A percentile compares a stretch with the other conserved stretches of the same genome.
phyloP scores from a whole-genome alignment of 2,888 invertebrate species.

The Synergus itoensis region DNA sequence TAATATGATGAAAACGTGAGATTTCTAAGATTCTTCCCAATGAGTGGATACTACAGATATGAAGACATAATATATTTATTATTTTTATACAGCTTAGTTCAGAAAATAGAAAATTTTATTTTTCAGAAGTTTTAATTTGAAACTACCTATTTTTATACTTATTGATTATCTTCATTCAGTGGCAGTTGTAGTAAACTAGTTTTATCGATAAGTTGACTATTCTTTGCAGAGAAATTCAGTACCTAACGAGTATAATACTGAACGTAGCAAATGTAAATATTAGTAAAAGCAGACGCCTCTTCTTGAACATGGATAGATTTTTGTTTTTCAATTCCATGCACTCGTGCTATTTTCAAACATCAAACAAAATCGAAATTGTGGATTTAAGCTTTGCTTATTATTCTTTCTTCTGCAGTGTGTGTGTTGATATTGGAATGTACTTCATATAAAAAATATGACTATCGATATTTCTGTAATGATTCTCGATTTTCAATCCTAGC shows the following conservation, averaged over 20 bases:
- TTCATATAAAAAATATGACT: background rate
- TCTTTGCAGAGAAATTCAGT: background rate
- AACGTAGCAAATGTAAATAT: background rate
- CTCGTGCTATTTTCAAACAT: background rate
- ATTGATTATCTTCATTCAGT: no score
- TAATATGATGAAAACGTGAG: background rate
- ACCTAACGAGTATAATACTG: background rate
- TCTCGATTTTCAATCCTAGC: no score
- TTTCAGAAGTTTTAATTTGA: background rate
- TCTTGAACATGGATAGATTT: background rate
- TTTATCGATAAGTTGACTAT: background rate
- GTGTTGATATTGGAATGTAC: background rate
- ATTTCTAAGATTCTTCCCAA: constrained; percentile 15
- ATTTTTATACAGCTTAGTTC: background rate
- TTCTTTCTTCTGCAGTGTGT: background rate
- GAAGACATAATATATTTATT: background rate
- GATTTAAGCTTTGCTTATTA: constrained; percentile 11
- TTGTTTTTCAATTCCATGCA: background rate
- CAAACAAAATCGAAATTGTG: background rate
- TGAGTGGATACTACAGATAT: background rate
- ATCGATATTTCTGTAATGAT: no score
- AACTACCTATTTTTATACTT: no score
- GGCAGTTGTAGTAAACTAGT: no score
- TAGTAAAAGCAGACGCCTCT: background rate
- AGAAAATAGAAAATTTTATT: background rate